Conservation (phyloP, 2,113 vertebrate genomes). For the Xenopus laevis region DNA sequence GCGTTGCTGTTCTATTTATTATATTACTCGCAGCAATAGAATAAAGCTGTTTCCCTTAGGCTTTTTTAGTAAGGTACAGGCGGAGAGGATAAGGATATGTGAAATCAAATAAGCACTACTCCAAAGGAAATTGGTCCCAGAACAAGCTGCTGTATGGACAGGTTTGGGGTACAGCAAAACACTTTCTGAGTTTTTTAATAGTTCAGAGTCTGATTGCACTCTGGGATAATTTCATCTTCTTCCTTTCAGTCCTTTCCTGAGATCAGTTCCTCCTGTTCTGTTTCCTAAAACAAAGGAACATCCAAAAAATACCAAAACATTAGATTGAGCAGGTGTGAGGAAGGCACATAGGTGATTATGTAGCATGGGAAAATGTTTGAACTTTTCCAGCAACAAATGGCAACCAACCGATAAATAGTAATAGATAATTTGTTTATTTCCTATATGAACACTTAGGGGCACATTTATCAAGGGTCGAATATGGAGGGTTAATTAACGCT, state of each 20-base stretch:
- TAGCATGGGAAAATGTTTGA: too few species aligned
- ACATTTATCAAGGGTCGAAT: too few species aligned
- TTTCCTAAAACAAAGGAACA: conserved; percentile 23
- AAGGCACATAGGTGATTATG: too few species aligned
- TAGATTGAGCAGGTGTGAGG: too few species aligned
- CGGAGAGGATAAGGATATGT: background rate
- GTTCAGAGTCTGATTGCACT: background rate
- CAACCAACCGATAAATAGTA: too few species aligned
- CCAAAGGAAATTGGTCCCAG: conserved; percentile 20
- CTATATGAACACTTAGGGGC: too few species aligned
- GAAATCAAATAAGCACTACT: conserved; percentile 13
- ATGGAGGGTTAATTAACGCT: too few species aligned
- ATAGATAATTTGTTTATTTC: too few species aligned
- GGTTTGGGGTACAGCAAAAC: conserved; percentile 3
- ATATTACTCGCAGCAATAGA: conserved; percentile 4
- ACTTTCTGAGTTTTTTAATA: background rate
- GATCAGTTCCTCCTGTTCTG: conserved; percentile 15
- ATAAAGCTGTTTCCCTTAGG: conserved; percentile 5
- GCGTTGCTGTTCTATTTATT: background rate
- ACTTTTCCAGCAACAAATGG: too few species aligned
- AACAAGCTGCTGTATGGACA: conserved; percentile 5
- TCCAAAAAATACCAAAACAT: background rate
- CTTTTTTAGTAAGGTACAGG: background rate
- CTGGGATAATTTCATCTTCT: background rate
- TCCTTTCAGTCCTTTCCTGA: conserved; percentile 13